phyloP scores from a whole-genome alignment of 53 echinoderm and acorn worm species.

The Pentamera pediparva region DNA sequence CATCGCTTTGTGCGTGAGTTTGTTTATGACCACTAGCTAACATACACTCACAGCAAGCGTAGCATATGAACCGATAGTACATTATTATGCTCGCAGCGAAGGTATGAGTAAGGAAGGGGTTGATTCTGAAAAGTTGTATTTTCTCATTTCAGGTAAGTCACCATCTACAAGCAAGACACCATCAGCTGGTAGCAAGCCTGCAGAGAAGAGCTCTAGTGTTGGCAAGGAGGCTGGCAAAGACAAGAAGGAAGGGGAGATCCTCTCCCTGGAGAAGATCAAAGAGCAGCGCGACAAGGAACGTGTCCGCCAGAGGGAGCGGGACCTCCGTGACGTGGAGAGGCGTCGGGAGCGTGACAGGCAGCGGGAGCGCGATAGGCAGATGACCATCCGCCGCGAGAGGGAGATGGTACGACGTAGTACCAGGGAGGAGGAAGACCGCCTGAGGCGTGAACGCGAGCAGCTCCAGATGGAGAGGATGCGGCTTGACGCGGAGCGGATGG shows the following conservation, averaged over 20 bases:
- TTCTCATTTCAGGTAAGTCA: background rate
- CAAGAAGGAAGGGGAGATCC: constrained; percentile 64
- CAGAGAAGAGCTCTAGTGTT: constrained; percentile 15
- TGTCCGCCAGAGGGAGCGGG: constrained; percentile 74
- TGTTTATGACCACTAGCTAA: too few species aligned
- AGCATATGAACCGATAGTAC: too few species aligned
- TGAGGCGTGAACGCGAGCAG: constrained; percentile 82
- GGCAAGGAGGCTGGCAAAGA: constrained; percentile 23
- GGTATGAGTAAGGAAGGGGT: too few species aligned
- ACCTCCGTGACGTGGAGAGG: constrained; percentile 74
- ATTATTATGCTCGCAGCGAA: too few species aligned
- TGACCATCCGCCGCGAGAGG: constrained; percentile 65
- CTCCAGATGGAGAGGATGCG: constrained; percentile 70
- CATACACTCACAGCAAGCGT: too few species aligned
- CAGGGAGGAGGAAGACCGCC: constrained; percentile 76
- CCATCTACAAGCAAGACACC: background rate
- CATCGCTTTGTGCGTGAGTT: too few species aligned
- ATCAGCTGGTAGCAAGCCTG: constrained; percentile 3
- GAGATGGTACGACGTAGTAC: constrained; percentile 73
- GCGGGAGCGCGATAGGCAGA: constrained; percentile 69
- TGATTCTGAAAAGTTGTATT: background rate
- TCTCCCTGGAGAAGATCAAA: constrained; percentile 90
- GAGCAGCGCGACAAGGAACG: constrained; percentile 87
- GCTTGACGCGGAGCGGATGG: constrained; percentile 75
- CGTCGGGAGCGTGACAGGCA: constrained; percentile 73